Conservation (phyloP, 2,797 vertebrate genomes). For the Crypturellus tataupa region DNA sequence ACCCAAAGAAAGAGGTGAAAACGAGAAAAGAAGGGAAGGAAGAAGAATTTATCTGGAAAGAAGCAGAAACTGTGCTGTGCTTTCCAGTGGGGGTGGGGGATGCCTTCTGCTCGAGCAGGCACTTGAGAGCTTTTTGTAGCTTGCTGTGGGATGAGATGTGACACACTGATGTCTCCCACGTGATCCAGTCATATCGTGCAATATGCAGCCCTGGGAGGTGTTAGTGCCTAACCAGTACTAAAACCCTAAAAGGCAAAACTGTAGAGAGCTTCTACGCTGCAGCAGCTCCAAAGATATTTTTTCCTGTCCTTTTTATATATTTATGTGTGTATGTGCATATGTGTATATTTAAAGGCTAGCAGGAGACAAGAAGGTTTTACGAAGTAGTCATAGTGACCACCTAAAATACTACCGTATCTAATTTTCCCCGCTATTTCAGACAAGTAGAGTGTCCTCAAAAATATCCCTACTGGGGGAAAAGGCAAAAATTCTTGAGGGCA, state of each 20-base stretch:
- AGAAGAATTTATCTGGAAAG: neutral
- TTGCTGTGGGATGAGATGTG: constrained; percentile 31
- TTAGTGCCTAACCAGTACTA: constrained; percentile 42
- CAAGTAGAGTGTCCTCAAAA: neutral
- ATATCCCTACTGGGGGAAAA: neutral
- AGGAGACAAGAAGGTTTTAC: constrained; percentile 1
- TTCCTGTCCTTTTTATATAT: neutral
- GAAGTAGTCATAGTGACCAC: neutral
- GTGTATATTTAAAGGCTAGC: neutral
- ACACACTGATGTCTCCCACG: constrained; percentile 40
- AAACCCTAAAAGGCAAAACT: constrained; percentile 41
- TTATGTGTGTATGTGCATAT: neutral
- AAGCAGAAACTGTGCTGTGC: constrained; percentile 12
- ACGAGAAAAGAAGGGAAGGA: neutral
- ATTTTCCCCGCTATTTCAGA: neutral
- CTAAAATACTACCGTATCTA: neutral
- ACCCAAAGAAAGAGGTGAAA: neutral
- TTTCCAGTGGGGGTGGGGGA: neutral
- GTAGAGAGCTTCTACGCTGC: constrained; percentile 25
- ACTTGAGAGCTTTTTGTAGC: constrained; percentile 50
- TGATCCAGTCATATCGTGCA: constrained; percentile 55
- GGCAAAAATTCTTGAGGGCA: constrained; percentile 23
- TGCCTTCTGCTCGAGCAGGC: neutral
- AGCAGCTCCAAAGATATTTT: neutral
- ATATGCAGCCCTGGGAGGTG: neutral